Percentiles rank a stretch among this genome's conserved stretches.
Evolutionary conservation across 2,113 vertebrate species (phyloP).

Genomic region (Chrysemys picta): DNA sequence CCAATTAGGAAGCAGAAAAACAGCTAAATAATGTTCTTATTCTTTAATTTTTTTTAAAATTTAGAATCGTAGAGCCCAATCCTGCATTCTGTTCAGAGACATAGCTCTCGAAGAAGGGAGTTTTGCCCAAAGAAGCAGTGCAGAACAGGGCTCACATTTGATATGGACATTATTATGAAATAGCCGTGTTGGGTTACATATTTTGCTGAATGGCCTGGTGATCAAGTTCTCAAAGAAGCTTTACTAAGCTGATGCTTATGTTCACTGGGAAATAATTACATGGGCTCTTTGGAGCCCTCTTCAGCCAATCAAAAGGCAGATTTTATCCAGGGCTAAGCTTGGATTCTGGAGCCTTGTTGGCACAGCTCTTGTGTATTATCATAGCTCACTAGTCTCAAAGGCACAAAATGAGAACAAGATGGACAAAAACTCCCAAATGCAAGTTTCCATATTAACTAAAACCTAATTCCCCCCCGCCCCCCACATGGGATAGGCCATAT

Average conservation of each 20-base stretch:
- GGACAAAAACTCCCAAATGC: neutral
- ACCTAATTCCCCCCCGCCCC: neutral
- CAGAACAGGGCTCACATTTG: neutral
- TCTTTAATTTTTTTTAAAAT: neutral
- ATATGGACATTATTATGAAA: neutral
- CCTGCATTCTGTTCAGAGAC: neutral
- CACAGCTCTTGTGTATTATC: conserved; percentile 45
- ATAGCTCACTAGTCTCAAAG: conserved; percentile 47
- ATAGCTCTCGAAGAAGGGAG: neutral
- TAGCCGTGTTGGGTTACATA: neutral
- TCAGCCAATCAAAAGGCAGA: conserved; percentile 46
- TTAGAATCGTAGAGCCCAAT: neutral
- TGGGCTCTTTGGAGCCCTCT: neutral
- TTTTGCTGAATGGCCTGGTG: neutral
- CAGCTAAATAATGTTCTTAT: neutral
- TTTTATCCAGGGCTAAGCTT: conserved; percentile 61
- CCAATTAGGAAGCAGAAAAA: neutral
- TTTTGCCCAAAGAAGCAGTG: neutral
- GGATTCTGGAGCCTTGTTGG: neutral
- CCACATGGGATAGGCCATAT: neutral
- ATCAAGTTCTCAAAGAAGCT: conserved; percentile 34
- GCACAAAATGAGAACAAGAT: conserved; percentile 57
- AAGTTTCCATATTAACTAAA: neutral
- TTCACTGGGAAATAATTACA: conserved; percentile 51
- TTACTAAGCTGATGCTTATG: conserved; percentile 24